Evolutionary conservation across 2,888 invertebrate genomes (phyloP).

Genomic region (Scelioninae gen. 1): DNA sequence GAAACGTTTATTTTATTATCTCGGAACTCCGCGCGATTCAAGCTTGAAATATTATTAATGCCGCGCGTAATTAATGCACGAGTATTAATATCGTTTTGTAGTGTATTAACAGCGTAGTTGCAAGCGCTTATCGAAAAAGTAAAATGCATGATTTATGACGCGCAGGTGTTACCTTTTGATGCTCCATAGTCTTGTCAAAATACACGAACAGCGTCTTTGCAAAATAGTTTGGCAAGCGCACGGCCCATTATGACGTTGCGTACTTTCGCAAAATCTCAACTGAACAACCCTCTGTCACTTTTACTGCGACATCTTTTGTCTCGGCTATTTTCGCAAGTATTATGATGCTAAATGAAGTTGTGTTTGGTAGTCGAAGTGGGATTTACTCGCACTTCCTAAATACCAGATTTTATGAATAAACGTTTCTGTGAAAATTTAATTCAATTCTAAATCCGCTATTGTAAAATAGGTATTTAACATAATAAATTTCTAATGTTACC

Average conservation of each 20-base stretch:
- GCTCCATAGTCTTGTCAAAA: conserved; percentile 60
- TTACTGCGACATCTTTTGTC: conserved; percentile 61
- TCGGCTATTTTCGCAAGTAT: conserved; percentile 55
- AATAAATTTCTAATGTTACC: too few relatives aligned
- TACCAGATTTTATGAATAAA: too few relatives aligned
- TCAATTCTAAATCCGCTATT: too few relatives aligned
- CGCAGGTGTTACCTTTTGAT: conserved; percentile 63
- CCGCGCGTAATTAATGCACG: conserved; percentile 28
- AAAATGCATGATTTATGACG: conserved; percentile 60
- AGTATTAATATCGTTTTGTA: conserved; percentile 41
- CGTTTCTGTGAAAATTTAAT: too few relatives aligned
- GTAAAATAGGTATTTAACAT: too few relatives aligned
- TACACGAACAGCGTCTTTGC: conserved; percentile 44
- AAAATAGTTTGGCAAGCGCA: conserved; percentile 67
- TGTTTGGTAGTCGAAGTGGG: conserved; percentile 16
- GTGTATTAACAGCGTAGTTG: conserved; percentile 30
- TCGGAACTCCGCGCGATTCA: conserved; percentile 10
- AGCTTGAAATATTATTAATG: conserved; percentile 35
- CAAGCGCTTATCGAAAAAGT: conserved; percentile 51
- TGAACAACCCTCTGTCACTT: conserved; percentile 57
- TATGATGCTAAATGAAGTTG: conserved; percentile 40
- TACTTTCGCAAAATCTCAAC: conserved; percentile 55
- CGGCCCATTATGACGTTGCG: conserved; percentile 59
- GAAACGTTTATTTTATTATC: conserved; percentile 46
- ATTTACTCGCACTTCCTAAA: too few relatives aligned